These are phyloP conservation scores for Meteorus colon DNA, from an alignment of 2,888 invertebrate genomes.

Conservation along the genomic window DNA sequence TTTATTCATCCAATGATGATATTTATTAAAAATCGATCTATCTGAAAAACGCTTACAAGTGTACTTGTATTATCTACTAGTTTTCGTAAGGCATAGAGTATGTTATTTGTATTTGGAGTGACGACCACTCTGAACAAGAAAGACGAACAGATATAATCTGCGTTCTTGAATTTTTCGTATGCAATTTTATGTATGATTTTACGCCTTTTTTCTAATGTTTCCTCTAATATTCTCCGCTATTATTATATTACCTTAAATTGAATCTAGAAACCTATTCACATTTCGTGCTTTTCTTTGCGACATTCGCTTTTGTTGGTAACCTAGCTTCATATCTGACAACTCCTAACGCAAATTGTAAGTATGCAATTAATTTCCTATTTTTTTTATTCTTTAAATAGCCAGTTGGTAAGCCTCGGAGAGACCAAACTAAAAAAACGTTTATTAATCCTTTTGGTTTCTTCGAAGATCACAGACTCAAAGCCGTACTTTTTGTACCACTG, in stretches of 20 bases:
- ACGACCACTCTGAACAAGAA: constrained; percentile 40
- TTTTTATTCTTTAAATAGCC: constrained; percentile 19
- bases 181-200: constrained; percentile 7
- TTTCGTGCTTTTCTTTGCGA: constrained; percentile 28
- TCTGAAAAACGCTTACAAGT: constrained; percentile 49
- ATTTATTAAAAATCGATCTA: constrained; percentile 43
- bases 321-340: constrained; percentile 39
- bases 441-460: constrained; percentile 35
- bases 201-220: constrained; percentile 13
- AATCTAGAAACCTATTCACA: constrained; percentile 3
- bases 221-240: not conserved
- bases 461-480: constrained; percentile 40
- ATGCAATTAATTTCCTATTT: constrained; percentile 22
- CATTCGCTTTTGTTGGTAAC: constrained; percentile 36
- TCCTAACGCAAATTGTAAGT: constrained; percentile 42
- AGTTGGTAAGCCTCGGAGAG: constrained; percentile 38
- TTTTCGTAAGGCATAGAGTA: constrained; percentile 72
- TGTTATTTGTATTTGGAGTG: constrained; percentile 67
- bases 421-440: constrained; percentile 19
- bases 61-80: constrained; percentile 64
- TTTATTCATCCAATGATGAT: constrained; percentile 25
- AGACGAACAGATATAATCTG: constrained; percentile 31
- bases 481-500: not conserved
- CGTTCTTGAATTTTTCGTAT: constrained; percentile 36
- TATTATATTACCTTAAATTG: constrained; percentile 20